Evolutionary conservation across 2,888 invertebrate genomes (phyloP), one percentile per base, ranked within the genome.

Genomic region (Saturnia pavonia): DNA sequence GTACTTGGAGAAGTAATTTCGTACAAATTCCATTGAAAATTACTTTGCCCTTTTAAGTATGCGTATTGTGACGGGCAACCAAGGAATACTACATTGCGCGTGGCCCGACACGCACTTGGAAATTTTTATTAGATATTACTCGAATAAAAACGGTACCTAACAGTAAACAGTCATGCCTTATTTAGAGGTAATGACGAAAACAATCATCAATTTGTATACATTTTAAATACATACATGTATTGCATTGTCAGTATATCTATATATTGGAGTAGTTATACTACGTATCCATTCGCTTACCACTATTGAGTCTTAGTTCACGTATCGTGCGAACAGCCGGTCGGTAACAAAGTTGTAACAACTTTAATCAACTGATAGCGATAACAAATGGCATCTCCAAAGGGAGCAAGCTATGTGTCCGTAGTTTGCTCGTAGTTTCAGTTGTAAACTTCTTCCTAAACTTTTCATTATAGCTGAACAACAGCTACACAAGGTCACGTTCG

Each of bases 281-380:
- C 2, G 34, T 34, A 34, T 34, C 34, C 65, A 66, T 66, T 27
- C 25, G 51, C 27, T 51, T 16, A 22, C 25, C 19, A 51, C 27
- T n/a, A 16, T 27, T 6, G 22, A 69, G 40, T 22, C 51, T 51
- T n/a, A n/a, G 43, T 51, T 67, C 70, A 54, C 70, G 54, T 70
- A 54, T 66, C 54, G 14, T 22, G 42, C n/a, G 65, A 70, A 70
- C 70, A 66, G 42, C 67, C 54, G 54, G 34, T 70, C 60, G 43
- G 67, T 63, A 71, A 65, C 68, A 71, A 71, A 68, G 45, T 68
- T 68, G 43, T 34, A 68, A 68, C 67, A 68, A 48, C 63, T 65
- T 51, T 68, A 65, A 68, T 71, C 60, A 51, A 43, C 68, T 48
- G 71, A 68, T 71, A 71, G 65, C 71, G 71, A 65, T 51, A 65